phyloP scores from a whole-genome alignment of 2,113 vertebrate genomes.

The Neomonachus schauinslandi region DNA sequence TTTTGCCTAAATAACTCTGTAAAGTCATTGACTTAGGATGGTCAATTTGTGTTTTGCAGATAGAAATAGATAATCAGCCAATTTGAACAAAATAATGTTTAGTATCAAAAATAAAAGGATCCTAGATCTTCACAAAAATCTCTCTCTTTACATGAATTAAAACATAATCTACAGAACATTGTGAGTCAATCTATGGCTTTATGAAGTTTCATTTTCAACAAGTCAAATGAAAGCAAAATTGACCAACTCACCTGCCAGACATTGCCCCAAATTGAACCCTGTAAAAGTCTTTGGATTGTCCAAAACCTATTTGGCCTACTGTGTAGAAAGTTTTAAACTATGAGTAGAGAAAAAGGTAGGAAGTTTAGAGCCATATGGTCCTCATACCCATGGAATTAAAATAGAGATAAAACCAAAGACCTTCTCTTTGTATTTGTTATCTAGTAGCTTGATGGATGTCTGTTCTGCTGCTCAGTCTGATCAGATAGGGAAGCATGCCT shows the following conservation, averaged over 20 bases:
- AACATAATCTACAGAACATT: neutral
- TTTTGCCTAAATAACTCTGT: slow-evolving; percentile 40
- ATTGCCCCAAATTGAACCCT: neutral
- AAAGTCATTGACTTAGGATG: slow-evolving; percentile 19
- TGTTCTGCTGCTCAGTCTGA: neutral
- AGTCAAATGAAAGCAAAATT: slow-evolving; percentile 46
- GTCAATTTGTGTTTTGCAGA: slow-evolving; percentile 27
- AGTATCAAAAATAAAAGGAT: neutral
- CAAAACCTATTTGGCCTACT: neutral
- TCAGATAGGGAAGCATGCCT: neutral
- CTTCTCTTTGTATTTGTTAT: neutral
- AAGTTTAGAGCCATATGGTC: neutral
- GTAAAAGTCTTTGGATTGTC: neutral
- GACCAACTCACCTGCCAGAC: neutral
- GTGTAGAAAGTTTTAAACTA: neutral
- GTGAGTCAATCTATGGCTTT: neutral
- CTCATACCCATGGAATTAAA: neutral
- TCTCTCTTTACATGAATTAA: neutral
- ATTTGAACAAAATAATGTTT: slow-evolving; percentile 10
- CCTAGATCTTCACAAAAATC: neutral
- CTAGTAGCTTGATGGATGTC: neutral
- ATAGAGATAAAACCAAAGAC: neutral
- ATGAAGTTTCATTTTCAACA: neutral
- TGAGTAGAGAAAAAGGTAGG: neutral
- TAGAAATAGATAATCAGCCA: slow-evolving; percentile 14